Percentiles rank a stretch among this genome's conserved stretches.
These are phyloP conservation scores for Physocephala rufipes DNA, from an alignment of 2,888 invertebrate genomes.

Conservation along the genomic window DNA sequence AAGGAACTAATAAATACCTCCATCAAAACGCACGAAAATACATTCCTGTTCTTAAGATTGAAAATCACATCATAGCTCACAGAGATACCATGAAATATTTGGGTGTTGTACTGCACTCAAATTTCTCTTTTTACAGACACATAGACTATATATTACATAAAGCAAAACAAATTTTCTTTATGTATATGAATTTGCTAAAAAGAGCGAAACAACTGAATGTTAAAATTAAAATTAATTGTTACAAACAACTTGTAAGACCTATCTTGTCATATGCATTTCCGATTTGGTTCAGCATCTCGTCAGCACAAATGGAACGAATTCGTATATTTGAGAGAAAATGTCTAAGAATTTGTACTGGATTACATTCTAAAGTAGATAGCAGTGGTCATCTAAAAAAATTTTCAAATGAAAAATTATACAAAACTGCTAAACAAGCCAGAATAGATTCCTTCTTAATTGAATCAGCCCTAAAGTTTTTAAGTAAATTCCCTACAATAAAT, in stretches of 20 bases:
- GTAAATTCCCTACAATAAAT: not conserved
- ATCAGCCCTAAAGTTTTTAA: not conserved
- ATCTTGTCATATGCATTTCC: conserved; percentile 8
- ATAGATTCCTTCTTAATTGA: conserved; percentile 9
- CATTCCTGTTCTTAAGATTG: not conserved
- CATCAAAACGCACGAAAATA: conserved; percentile 10
- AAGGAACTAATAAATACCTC: not conserved
- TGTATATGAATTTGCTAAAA: not conserved
- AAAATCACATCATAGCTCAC: not conserved
- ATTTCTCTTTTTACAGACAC: not conserved
- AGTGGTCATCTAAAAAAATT: not conserved
- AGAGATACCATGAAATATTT: conserved; percentile 1
- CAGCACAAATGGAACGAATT: conserved; percentile 9
- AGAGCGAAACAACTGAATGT: not conserved
- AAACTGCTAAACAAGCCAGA: not conserved
- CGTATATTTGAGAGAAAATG: conserved; percentile 5
- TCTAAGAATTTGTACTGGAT: not conserved
- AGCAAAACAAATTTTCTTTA: conserved; percentile 15
- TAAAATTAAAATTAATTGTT: not conserved
- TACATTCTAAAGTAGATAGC: not conserved
- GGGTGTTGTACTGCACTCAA: not conserved
- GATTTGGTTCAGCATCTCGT: conserved; percentile 9
- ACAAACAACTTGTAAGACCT: conserved; percentile 5
- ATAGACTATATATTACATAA: not conserved
- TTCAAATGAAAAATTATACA: not conserved